Conservation (phyloP, 2,113 vertebrate genomes). For the Cacatua alba region DNA sequence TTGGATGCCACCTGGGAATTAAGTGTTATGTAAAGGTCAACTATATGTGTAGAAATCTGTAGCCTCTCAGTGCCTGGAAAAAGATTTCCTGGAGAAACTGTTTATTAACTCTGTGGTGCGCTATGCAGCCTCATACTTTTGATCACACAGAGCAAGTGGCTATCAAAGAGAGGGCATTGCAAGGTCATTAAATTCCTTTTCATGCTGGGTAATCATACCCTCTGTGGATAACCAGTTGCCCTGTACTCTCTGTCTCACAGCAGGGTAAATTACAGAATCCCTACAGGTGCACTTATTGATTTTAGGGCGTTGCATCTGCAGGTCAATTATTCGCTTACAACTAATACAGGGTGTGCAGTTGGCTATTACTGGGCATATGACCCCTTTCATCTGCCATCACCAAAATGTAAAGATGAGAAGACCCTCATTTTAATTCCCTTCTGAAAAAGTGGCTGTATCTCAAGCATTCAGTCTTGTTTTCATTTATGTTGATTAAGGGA, state of each 20-base stretch:
- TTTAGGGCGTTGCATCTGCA: neutral
- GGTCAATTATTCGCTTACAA: neutral
- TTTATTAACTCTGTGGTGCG: constrained; percentile 39
- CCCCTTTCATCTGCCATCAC: neutral
- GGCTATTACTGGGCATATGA: neutral
- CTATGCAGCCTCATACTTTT: neutral
- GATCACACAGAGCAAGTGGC: neutral
- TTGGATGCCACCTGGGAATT: constrained; percentile 9
- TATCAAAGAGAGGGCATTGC: neutral
- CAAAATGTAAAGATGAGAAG: neutral
- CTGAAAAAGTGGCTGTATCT: neutral
- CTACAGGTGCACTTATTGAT: neutral
- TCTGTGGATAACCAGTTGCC: neutral
- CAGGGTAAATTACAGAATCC: neutral
- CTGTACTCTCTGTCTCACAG: neutral
- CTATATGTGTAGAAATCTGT: neutral
- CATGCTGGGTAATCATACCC: constrained; percentile 3
- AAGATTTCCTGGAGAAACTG: constrained; percentile 35
- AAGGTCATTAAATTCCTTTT: neutral
- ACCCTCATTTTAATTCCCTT: neutral
- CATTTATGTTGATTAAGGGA: neutral
- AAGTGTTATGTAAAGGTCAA: constrained; percentile 18
- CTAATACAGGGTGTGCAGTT: neutral
- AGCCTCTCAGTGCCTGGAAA: neutral
- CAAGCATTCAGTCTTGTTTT: neutral